Base-by-base conservation (phyloP, 2,888 invertebrate genomes). In the Pedicia rivosa region DNA sequence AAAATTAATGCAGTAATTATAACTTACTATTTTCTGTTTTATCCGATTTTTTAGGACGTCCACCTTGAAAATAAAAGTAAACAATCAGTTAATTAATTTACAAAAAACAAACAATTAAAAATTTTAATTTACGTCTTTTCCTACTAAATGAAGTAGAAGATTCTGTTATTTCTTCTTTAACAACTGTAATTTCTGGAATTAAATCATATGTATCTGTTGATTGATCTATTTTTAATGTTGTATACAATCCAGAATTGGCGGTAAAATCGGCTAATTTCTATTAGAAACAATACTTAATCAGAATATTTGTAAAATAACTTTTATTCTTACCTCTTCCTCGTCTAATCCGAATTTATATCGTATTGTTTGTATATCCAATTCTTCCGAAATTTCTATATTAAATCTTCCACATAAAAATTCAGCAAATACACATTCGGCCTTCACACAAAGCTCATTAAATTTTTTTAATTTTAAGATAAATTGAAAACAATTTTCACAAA, bases 161-260 rank as follows among this genome's bases (percentile, higher is more conserved):
- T 24, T 33, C 33, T 9, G 20, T 14, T 10, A 10, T 22, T 9
- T 33, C 33, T 24, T 24, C n/a, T 5, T 33, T 24, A 9, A 24
- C 33, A 15, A 22, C 9, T 14, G 33, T 22, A 14, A 5, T 24
- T 22, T 22, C 15, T 26, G n/a, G n/a, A n/a, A 37, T 20, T 9
- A 43, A 25, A 22, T 43, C 43, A 5, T 24, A 26, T 8, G 43
- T 43, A 22, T 41, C 41, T 10, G 43, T 43, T 8, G 35, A 26
- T 37, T 41, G 38, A 31, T 43, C 41, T 4, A 35, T 26, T 16
- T 25, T 35, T n/a, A 26, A n/a, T 13, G 12, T 7, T 12, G 10
- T 5, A 20, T n/a, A n/a, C n/a, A n/a, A n/a, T n/a, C n/a, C n/a
- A n/a, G n/a, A n/a, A n/a, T n/a, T n/a, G n/a, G n/a, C n/a, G n/a